Base-by-base conservation (phyloP, 2,888 invertebrate species). In the Cylindroiulus punctatus region DNA sequence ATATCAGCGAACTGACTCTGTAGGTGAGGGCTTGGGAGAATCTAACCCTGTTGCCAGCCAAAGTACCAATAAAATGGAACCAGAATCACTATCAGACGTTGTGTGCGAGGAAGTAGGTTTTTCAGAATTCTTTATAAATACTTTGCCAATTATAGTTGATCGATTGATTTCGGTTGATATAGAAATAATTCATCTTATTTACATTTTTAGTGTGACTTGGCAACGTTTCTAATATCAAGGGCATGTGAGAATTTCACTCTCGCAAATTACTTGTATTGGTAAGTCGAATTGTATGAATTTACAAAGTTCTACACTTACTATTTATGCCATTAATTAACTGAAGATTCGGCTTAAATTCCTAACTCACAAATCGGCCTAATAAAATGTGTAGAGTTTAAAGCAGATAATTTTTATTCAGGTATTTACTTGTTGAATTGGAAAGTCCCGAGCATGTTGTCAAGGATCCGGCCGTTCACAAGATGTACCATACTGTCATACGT, bases 181-280 rank as follows among this genome's bases (percentile, higher is more conserved):
- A 8, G 8, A 44, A 44, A 8, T 81, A 10, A 17, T 81, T 10
- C 10, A 81, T 17, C 14, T 81, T 26, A 47, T 52, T 65, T 85
- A 3, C 26, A 81, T 36, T 76, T 76, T 86, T 89, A 91, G 90
- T 90, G 90, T 89, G 96, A 97, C 92, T 93, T 99, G 84, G 96
- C 97, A 0, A 95, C 96, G 85, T 98, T 98, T 92, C 93, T 99
- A 19, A 97, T 99, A 88, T 93, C 94, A 85, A 93, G 98, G 86
- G 97, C 98, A 0, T 96, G 96, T 91, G 94, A 94, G 89, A 98
- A 98, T 93, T 94, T 95, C 85, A 95, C 94, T 22, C 92, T 99
- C 83, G 98, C 98, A 84, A 99, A 98, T 92, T 99, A 98, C 91
- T 95, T 99, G 89, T 99, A 97, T 92, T 99, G 99, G 99, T 93